Conservation (phyloP, 1,140 invertebrate species). For the Zaprionus ghesquierei region DNA sequence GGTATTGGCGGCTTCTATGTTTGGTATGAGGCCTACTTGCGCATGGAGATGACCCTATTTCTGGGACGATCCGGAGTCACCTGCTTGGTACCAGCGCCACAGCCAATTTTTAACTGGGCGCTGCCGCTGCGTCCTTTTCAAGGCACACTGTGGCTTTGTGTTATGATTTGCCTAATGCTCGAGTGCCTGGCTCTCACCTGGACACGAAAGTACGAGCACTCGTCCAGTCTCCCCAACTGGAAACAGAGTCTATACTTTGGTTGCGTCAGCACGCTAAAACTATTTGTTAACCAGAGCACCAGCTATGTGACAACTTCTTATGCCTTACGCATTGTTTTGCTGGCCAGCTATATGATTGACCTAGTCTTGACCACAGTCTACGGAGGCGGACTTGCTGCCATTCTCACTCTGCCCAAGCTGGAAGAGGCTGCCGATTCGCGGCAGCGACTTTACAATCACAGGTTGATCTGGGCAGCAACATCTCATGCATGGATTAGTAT, state of each 20-base stretch:
- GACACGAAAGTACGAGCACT: slow-evolving; percentile 40
- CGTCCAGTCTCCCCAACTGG: not conserved
- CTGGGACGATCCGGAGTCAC: slow-evolving; percentile 70
- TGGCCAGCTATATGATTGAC: slow-evolving; percentile 73
- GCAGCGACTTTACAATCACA: slow-evolving; percentile 57
- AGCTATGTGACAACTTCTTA: slow-evolving; percentile 54
- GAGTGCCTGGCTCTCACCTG: slow-evolving; percentile 49
- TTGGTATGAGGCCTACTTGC: slow-evolving; percentile 56
- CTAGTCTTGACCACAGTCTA: slow-evolving; percentile 75
- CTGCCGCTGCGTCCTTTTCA: slow-evolving; percentile 69
- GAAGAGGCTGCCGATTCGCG: slow-evolving; percentile 74
- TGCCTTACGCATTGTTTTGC: slow-evolving; percentile 55
- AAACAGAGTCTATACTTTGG: slow-evolving; percentile 52
- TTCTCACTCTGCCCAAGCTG: slow-evolving; percentile 68
- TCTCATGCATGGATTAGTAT: slow-evolving; percentile 59
- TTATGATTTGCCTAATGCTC: slow-evolving; percentile 45
- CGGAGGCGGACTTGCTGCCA: slow-evolving; percentile 65
- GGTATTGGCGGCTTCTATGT: slow-evolving; percentile 55
- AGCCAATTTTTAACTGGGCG: slow-evolving; percentile 61
- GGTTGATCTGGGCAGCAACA: slow-evolving; percentile 61
- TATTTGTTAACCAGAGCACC: slow-evolving; percentile 72
- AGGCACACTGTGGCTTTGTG: slow-evolving; percentile 56
- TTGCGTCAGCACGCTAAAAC: slow-evolving; percentile 58
- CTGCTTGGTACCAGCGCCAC: slow-evolving; percentile 65
- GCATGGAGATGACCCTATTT: slow-evolving; percentile 63